Evolutionary conservation across 2,888 invertebrate species (phyloP), one percentile per base, ranked within the genome.

Genomic region (Brenthis daphne): DNA sequence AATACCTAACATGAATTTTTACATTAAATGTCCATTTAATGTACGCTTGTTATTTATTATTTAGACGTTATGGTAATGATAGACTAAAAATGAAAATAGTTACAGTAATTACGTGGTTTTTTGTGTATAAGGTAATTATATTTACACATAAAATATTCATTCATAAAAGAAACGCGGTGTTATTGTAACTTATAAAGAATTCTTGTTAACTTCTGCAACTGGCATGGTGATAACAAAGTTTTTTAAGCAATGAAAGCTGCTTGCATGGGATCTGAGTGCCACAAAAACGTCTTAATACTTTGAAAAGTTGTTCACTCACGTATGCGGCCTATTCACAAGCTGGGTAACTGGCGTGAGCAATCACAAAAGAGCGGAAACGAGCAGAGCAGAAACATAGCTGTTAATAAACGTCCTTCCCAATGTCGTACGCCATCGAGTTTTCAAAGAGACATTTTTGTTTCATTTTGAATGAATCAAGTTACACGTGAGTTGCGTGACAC

Each of bases 311-410:
- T 78, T 81, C 79, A 78, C 83, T 84, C 85, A 88, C 86, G 87
- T 87, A 85, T 84, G 85, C 80, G 79, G 60, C 77, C 78, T 80
- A 83, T 86, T 87, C 82, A 86, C 82, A 80, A 81, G 81, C 80
- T 80, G 79, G 79, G 80, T 79, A 80, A 81, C 80, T 78, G 81
- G 80, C 79, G 83, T 80, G 85, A 85, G 83, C 84, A 81, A 78
- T 84, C 85, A 88, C 87, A 88, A 88, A 87, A 83, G 86, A 84
- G 76, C 78, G 80, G 81, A 80, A 87, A 85, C 84, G 85, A 83
- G 83, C 80, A 80, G 79, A 80, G 75, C 70, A 86, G 83, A 86
- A 87, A 89, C 85, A 86, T 80, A 82, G 83, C 82, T 86, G 84
- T 88, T 87, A 88, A 88, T 89, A 87, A 84, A 84, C 85, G 83